These are phyloP conservation scores for Blastobasis lacticolella DNA, from an alignment of 2,888 invertebrate species.

Conservation along the genomic window DNA sequence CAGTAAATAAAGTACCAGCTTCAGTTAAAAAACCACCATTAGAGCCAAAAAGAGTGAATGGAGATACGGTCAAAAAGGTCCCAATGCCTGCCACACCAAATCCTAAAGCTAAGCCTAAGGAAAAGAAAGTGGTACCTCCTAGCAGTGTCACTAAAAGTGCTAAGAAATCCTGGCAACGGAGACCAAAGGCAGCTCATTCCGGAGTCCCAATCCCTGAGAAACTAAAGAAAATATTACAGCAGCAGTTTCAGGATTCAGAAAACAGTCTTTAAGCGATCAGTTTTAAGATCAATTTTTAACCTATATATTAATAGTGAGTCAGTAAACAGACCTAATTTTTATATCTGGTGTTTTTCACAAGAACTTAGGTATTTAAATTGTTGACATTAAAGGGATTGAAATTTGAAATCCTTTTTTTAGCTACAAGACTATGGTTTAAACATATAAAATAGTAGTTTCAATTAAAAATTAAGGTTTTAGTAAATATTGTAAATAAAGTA, in stretches of 20 bases:
- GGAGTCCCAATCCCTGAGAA: slow-evolving; percentile 62
- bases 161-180: slow-evolving; percentile 45
- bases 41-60: slow-evolving; percentile 9
- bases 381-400: too few relatives aligned
- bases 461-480: too few relatives aligned
- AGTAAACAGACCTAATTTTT: not conserved
- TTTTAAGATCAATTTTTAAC: not conserved
- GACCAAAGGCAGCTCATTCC: slow-evolving; percentile 56
- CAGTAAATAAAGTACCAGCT: slow-evolving; percentile 12
- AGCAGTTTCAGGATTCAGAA: slow-evolving; percentile 33
- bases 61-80: slow-evolving; percentile 36
- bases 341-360: not conserved
- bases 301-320: not conserved
- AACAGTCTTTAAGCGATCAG: slow-evolving; percentile 19
- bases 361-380: not conserved
- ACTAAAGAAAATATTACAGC: slow-evolving; percentile 44
- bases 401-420: too few relatives aligned
- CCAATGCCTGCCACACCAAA: slow-evolving; percentile 43
- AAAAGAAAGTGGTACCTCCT: slow-evolving; percentile 28
- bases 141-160: slow-evolving; percentile 42
- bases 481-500: too few relatives aligned
- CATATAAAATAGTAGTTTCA: too few relatives aligned
- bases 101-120: slow-evolving; percentile 30
- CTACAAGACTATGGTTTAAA: too few relatives aligned
- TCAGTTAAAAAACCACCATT: too few relatives aligned